These are phyloP conservation scores for Polietes domitor DNA, from an alignment of 2,888 invertebrate genomes.

Conservation along the genomic window DNA sequence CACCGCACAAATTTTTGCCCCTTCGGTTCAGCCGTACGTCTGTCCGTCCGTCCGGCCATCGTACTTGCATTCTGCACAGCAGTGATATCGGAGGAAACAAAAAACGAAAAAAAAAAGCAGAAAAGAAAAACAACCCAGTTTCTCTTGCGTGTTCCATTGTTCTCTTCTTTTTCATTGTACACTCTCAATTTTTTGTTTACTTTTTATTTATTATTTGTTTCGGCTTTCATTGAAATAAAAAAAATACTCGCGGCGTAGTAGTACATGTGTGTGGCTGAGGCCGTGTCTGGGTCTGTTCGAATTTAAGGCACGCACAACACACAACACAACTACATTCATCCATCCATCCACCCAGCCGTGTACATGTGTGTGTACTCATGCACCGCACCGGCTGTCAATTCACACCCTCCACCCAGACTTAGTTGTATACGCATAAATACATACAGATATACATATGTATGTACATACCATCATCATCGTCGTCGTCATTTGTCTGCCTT, in stretches of 20 bases:
- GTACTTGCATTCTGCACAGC: constrained; percentile 6
- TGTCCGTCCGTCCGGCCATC: not conserved
- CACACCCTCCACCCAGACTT: not conserved
- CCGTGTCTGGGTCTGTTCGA: not conserved
- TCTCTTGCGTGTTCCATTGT: constrained; percentile 8
- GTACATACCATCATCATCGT: too few relatives aligned
- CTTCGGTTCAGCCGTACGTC: too few relatives aligned
- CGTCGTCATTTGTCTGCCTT: not conserved
- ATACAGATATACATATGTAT: not conserved
- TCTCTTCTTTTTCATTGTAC: constrained; percentile 3
- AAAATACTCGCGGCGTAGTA: not conserved
- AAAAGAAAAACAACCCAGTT: constrained; percentile 17
- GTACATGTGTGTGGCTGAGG: not conserved
- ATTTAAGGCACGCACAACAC: not conserved
- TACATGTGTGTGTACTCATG: not conserved
- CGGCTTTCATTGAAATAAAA: constrained; percentile 13
- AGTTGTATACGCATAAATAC: not conserved
- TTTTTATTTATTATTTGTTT: constrained; percentile 10
- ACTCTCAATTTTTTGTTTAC: constrained; percentile 12
- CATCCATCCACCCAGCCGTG: not conserved
- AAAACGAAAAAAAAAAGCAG: not conserved
- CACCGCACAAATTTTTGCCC: not conserved
- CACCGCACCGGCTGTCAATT: not conserved
- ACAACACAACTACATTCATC: not conserved
- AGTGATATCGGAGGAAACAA: not conserved